Evolutionary conservation across 2,888 invertebrate species (phyloP), one percentile per base, ranked within the genome.

Genomic region (Macropis europaea): DNA sequence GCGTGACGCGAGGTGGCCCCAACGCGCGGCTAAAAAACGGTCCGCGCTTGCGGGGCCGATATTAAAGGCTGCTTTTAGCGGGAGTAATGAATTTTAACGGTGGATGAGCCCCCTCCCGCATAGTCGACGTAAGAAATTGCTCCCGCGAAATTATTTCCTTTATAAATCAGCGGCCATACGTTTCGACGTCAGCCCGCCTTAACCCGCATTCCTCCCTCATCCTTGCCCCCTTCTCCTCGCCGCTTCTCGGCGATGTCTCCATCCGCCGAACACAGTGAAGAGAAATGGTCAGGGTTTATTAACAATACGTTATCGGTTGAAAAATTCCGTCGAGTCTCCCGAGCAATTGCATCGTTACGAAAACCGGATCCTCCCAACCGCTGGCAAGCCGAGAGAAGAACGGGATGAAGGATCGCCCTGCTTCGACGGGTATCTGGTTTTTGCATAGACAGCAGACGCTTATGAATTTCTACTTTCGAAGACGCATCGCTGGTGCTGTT

Each of bases 81-180:
- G 79, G 71, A 73, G 82, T 84, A 85, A 84, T 84, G 85, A 85
- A 85, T 85, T 85, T 82, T 83, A 77, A 76, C 73, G 80, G 70
- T 77, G 63, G 73, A 78, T 73, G 74, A 79, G 73, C 75, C 48
- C 38, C 73, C 56, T 28, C 53, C 63, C 56, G 60, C 62, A 71
- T 77, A 76, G 64, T 66, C 73, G 73, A 68, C 76, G 30, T 86
- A 84, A 86, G 87, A 83, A 87, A 88, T 87, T 85, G 85, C 87
- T 57, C 67, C 60, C 73, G 77, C 79, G 81, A 85, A 88, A 88
- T 88, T 86, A 88, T 88, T 88, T 84, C 87, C 87, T 85, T 87
- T 87, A 88, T 88, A 88, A 88, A 88, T 88, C 88, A 88, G 84
- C 82, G 73, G 83, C 84, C 85, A 87, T 88, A 87, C 83, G 84